Conservation (phyloP, 1,140 invertebrate genomes). For the Cydia splendana region DNA sequence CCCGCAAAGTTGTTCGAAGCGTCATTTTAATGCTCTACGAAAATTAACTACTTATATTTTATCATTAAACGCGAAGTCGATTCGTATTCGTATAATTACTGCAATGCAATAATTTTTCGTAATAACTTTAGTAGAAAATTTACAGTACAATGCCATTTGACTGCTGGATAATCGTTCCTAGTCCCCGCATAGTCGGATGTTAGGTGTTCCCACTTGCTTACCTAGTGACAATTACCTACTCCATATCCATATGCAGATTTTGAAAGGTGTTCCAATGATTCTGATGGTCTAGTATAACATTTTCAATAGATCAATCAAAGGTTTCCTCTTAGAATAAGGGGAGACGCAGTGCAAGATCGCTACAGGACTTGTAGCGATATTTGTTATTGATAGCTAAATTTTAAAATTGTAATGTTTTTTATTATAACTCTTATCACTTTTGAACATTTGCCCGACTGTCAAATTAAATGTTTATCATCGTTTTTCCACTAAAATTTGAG, state of each 20-base stretch:
- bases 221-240: background rate
- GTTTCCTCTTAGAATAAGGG: too few species aligned
- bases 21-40: constrained; percentile 10
- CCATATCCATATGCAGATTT: background rate
- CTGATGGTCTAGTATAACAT: background rate
- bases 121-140: constrained; percentile 19
- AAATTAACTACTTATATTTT: constrained; percentile 16
- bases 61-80: constrained; percentile 11
- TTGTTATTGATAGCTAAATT: too few species aligned
- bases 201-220: constrained; percentile 3
- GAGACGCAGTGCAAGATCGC: too few species aligned
- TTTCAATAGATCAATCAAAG: too few species aligned
- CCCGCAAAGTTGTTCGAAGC: constrained; percentile 2
- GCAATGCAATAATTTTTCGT: constrained; percentile 33
- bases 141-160: constrained; percentile 21
- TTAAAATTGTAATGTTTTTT: too few species aligned
- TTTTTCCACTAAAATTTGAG: too few species aligned
- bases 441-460: too few species aligned
- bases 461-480: too few species aligned
- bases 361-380: too few species aligned
- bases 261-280: background rate
- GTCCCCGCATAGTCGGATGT: background rate
- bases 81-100: constrained; percentile 27
- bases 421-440: too few species aligned
- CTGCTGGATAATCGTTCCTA: constrained; percentile 29